A percentile compares a stretch with the other conserved stretches of the same genome.
Conservation (phyloP, 2,888 invertebrate species). For the Xestia c-nigrum region DNA sequence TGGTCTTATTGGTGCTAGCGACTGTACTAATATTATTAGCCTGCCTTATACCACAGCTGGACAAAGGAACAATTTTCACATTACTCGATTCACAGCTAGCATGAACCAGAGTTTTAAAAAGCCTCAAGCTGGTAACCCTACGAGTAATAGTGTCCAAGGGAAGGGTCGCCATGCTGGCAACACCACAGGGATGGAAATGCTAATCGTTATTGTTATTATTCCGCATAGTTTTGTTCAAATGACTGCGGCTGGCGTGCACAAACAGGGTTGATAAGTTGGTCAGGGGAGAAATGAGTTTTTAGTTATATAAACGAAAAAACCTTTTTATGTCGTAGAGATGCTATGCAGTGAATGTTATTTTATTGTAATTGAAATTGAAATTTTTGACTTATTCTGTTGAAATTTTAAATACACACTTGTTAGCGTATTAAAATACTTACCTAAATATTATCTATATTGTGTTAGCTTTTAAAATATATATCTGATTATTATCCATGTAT, state of each 20-base stretch:
- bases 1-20: too few species aligned
- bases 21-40: too few species aligned
- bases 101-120: not conserved
- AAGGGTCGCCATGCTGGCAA: conserved; percentile 42
- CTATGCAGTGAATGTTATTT: not conserved
- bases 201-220: conserved; percentile 47
- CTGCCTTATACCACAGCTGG: not conserved
- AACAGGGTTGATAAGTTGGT: conserved; percentile 15
- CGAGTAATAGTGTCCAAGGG: conserved; percentile 12
- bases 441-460: too few species aligned
- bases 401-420: too few species aligned
- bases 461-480: too few species aligned
- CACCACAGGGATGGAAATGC: conserved; percentile 38
- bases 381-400: too few species aligned
- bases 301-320: not conserved
- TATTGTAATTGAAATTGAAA: not conserved
- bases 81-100: not conserved
- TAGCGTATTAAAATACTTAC: too few species aligned
- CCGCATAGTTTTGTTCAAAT: conserved; percentile 51
- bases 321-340: not conserved
- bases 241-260: conserved; percentile 23
- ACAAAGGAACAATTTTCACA: not conserved
- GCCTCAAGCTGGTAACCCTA: not conserved
- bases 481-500: too few species aligned
- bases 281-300: not conserved